phyloP scores from a whole-genome alignment of 1,140 invertebrate genomes.

The Drosophila nigromelanica region DNA sequence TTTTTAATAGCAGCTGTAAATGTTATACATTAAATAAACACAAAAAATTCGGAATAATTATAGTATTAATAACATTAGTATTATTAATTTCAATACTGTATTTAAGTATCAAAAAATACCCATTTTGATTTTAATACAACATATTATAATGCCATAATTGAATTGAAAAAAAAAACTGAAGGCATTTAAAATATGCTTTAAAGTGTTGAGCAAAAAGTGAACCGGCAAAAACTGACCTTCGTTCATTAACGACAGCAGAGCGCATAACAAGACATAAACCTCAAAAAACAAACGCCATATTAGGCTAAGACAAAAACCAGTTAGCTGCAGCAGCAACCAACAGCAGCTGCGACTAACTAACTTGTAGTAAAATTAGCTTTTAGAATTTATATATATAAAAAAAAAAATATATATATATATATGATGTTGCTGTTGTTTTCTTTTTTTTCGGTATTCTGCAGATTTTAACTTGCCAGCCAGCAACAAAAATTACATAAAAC shows the following conservation, averaged over 20 bases:
- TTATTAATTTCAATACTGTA: too few species aligned
- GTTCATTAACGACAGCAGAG: conserved; percentile 72
- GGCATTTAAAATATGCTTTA: background rate
- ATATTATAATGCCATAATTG: too few species aligned
- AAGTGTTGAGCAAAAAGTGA: conserved; percentile 29
- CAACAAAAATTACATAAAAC: conserved; percentile 46
- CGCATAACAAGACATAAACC: conserved; percentile 75
- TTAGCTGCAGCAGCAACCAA: conserved; percentile 56
- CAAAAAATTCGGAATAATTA: too few species aligned
- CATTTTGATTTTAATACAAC: too few species aligned
- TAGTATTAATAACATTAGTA: too few species aligned
- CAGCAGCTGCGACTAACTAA: conserved; percentile 62
- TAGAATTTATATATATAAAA: conserved; percentile 44
- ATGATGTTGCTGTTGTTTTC: conserved; percentile 41
- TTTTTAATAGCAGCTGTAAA: too few species aligned
- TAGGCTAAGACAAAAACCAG: conserved; percentile 68
- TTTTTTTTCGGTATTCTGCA: conserved; percentile 43
- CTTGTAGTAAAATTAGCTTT: conserved; percentile 71
- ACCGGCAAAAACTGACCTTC: conserved; percentile 69
- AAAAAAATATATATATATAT: background rate
- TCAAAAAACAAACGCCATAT: conserved; percentile 59
- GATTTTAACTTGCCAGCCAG: conserved; percentile 19
- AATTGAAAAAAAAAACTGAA: too few species aligned
- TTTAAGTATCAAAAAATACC: too few species aligned
- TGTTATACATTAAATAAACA: too few species aligned